A percentile compares a stretch with the other conserved stretches of the same genome.
These are phyloP conservation scores for Trypoxylus dichotomus DNA, from an alignment of 1,140 invertebrate genomes.

Conservation along the genomic window DNA sequence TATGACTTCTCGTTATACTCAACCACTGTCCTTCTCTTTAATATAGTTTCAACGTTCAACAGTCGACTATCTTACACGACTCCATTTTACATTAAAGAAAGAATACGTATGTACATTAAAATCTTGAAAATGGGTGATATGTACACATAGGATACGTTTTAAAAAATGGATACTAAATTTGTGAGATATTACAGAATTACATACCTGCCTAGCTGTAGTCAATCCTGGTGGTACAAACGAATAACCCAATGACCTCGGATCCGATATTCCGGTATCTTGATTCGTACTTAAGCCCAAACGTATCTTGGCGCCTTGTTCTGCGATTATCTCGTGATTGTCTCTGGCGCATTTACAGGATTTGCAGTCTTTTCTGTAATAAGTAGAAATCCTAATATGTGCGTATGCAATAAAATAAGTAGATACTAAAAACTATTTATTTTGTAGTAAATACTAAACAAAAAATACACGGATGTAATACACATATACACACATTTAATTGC, in stretches of 20 bases:
- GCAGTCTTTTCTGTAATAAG: constrained; percentile 50
- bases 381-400: constrained; percentile 24
- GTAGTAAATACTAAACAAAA: no score
- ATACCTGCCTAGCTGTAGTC: constrained; percentile 59
- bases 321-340: constrained; percentile 47
- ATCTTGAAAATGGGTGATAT: no score
- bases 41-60: no score
- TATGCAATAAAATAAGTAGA: not conserved
- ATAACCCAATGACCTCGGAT: constrained; percentile 67
- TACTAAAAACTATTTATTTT: not conserved
- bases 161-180: not conserved
- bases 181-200: not conserved
- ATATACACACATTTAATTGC: no score
- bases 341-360: constrained; percentile 50
- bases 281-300: constrained; percentile 43
- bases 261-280: constrained; percentile 48
- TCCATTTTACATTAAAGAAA: no score
- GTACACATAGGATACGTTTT: not conserved
- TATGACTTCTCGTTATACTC: no score
- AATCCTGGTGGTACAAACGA: constrained; percentile 84
- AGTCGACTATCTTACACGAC: no score
- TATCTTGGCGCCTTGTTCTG: constrained; percentile 47
- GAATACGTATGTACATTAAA: no score
- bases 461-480: no score
- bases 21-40: no score